These are phyloP conservation scores for Drosophila fuyamai DNA, from an alignment of 1,140 invertebrate genomes.

Conservation along the genomic window DNA sequence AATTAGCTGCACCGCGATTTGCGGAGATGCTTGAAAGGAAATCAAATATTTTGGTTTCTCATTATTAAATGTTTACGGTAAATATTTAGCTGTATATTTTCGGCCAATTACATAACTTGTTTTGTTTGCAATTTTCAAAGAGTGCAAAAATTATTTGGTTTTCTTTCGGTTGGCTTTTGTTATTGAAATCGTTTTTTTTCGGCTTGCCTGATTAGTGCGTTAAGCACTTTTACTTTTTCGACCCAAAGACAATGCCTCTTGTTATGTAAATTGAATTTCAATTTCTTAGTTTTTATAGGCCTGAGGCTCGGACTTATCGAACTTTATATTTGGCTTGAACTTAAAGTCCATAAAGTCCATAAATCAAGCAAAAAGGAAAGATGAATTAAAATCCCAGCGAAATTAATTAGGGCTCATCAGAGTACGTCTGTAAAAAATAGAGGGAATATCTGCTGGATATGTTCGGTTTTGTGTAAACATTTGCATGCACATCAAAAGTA, in stretches of 20 bases:
- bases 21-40: constrained; percentile 22
- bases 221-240: constrained; percentile 60
- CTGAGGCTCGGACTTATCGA: background rate
- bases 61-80: constrained; percentile 53
- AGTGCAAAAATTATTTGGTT: constrained; percentile 31
- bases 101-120: constrained; percentile 34
- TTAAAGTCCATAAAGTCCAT: background rate
- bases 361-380: constrained; percentile 25
- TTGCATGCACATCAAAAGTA: constrained; percentile 62
- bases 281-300: constrained; percentile 25
- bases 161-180: constrained; percentile 51
- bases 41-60: constrained; percentile 39
- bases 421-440: constrained; percentile 2
- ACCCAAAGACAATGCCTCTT: constrained; percentile 29
- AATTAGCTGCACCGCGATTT: constrained; percentile 39
- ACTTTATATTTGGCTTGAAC: constrained; percentile 17
- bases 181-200: constrained; percentile 53
- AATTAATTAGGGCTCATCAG: constrained; percentile 45
- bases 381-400: constrained; percentile 9
- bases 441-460: background rate
- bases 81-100: constrained; percentile 43
- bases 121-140: constrained; percentile 36
- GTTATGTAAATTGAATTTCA: constrained; percentile 38
- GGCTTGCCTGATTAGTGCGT: constrained; percentile 58
- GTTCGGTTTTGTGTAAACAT: constrained; percentile 50